Evolutionary conservation across 2,797 vertebrate species (phyloP), one percentile per base, ranked within the genome.

Genomic region (Arrhamphus sclerolepis): DNA sequence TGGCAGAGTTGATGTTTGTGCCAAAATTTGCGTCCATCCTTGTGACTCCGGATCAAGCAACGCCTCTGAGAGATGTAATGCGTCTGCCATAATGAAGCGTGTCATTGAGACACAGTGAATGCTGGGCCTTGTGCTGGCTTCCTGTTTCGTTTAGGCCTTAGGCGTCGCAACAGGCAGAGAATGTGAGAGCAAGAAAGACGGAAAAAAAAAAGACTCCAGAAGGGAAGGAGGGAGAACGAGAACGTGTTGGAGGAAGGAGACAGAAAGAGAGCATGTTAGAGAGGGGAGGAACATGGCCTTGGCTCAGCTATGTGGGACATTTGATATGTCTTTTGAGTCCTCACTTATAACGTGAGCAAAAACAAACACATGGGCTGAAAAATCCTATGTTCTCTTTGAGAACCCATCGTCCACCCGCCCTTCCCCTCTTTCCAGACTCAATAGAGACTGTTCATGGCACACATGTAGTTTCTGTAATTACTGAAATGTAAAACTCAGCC

Each of bases 321-420:
- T 90, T 89, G 90, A 92, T 92, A 91, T 85, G 88, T 89, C 89
- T 90, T 91, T 90, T 90, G 89, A 91, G 88, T 87, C 88, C 89
- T 89, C 86, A 89, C 86, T 90, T 91, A 90, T 84, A 92, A 93
- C 80, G 75, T 84, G 89, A 90, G 89, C 87, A 89, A 92, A 92
- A 92, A 92, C 89, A 92, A 93, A 92, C 92, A 92, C 85, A 87
- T 75, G 74, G 82, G 81, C 78, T 89, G 84, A 91, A 89, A 91
- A 89, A 89, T 90, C 86, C 78, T 85, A 64, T 80, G 88, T 89
- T 91, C 85, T 87, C 74, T 90, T 78, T 73, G 70, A 85, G 85
- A 75, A 68, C 79, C 71, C 21, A 58, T 61, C 56, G 62, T 69
- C 61, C 79, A 46, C 65, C 77, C 70, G 31, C 84, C 81, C 75